phyloP scores from a whole-genome alignment of 2,113 vertebrate species.

The Elanoides forficatus region DNA sequence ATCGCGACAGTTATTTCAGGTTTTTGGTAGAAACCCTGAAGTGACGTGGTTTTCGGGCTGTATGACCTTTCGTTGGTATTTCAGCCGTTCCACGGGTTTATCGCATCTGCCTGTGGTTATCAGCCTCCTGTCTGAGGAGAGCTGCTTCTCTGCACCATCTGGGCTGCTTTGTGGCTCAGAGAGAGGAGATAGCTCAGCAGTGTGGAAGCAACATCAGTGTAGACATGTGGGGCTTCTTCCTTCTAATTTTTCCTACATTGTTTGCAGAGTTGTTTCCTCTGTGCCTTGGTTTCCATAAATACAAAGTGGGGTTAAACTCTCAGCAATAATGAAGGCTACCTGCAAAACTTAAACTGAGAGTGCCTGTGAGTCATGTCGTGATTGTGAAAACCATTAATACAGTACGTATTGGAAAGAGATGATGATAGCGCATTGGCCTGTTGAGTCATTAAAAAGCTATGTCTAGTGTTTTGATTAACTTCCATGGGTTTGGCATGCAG shows the following conservation, averaged over 20 bases:
- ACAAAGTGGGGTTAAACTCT: background rate
- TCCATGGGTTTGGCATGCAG: background rate
- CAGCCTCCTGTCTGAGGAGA: background rate
- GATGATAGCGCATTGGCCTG: background rate
- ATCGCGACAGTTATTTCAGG: background rate
- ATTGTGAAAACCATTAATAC: conserved; percentile 31
- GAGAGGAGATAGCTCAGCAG: background rate
- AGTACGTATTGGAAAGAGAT: background rate
- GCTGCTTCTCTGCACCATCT: background rate
- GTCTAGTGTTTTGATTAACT: conserved; percentile 2
- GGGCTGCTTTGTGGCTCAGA: background rate
- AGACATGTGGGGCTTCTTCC: background rate
- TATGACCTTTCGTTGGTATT: background rate
- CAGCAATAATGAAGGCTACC: background rate
- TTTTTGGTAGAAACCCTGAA: background rate
- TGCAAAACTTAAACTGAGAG: background rate
- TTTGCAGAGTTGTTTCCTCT: background rate
- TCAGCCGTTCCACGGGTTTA: background rate
- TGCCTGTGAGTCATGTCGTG: background rate
- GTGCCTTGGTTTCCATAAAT: background rate
- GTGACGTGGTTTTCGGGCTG: accelerated
- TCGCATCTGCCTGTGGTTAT: conserved; percentile 10
- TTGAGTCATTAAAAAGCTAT: conserved; percentile 29
- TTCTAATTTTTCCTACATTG: background rate
- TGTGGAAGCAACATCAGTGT: background rate